Conservation (phyloP, 2,888 invertebrate species). For the Agriopis leucophaearia region DNA sequence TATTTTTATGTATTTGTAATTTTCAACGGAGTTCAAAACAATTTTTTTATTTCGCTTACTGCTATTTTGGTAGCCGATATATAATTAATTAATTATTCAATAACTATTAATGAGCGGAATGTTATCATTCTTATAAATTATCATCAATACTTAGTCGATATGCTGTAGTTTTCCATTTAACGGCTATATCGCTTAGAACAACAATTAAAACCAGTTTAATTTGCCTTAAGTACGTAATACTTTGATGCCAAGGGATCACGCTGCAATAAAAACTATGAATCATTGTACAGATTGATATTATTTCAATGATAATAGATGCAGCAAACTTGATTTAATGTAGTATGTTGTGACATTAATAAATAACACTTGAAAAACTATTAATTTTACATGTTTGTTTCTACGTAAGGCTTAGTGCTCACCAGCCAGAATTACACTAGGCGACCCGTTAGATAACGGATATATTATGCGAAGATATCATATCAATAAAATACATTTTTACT, state of each 20-base stretch:
- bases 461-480: too few relatives aligned
- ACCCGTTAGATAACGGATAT: too few relatives aligned
- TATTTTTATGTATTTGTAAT: too few relatives aligned
- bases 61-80: too few relatives aligned
- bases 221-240: too few relatives aligned
- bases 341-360: neutral
- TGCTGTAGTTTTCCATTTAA: conserved; percentile 16
- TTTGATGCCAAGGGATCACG: conserved; percentile 1
- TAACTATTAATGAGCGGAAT: neutral
- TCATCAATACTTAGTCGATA: conserved; percentile 2
- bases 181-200: neutral
- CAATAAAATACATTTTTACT: too few relatives aligned
- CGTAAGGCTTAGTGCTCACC: neutral
- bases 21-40: too few relatives aligned
- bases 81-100: too few relatives aligned
- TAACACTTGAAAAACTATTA: neutral
- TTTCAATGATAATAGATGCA: conserved; percentile 8
- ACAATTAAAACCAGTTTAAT: too few relatives aligned
- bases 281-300: conserved; percentile 4
- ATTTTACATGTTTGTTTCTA: neutral
- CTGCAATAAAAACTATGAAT: neutral
- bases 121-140: neutral
- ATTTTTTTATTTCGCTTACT: too few relatives aligned
- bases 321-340: neutral
- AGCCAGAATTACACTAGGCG: neutral